Evolutionary conservation across 2,113 vertebrate species (phyloP).

Genomic region (Pimephales promelas): DNA sequence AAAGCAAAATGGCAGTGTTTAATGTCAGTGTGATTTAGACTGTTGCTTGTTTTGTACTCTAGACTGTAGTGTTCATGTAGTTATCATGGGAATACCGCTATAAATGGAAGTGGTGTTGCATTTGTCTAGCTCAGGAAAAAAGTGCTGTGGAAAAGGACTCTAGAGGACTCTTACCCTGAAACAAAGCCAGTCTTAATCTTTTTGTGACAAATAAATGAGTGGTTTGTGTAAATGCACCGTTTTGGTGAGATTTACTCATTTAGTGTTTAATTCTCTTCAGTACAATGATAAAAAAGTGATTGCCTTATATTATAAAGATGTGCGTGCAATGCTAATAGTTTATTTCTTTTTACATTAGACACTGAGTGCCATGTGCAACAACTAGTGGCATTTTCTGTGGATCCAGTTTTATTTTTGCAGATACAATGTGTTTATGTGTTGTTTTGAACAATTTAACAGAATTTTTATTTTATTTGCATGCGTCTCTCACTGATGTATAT

Average conservation of each 20-base stretch:
- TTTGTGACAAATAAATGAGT: background rate
- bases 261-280: background rate
- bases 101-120: conserved; percentile 21
- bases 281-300: background rate
- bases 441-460: background rate
- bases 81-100: conserved; percentile 29
- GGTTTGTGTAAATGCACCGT: background rate
- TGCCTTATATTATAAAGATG: background rate
- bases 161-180: conserved; percentile 12
- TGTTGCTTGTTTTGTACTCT: conserved; percentile 34
- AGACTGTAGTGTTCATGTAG: conserved; percentile 22
- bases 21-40: conserved; percentile 30
- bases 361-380: background rate
- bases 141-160: conserved; percentile 16
- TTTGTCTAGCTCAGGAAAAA: conserved; percentile 39
- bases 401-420: background rate
- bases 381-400: background rate
- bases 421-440: background rate
- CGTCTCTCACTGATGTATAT: background rate
- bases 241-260: background rate
- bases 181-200: conserved; percentile 34
- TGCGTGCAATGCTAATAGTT: background rate
- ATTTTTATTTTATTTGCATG: background rate
- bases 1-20: conserved; percentile 7
- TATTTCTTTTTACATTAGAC: background rate